Conservation (phyloP, 92 coral and sea anemone species). For the Scolanthus callimorphus region DNA sequence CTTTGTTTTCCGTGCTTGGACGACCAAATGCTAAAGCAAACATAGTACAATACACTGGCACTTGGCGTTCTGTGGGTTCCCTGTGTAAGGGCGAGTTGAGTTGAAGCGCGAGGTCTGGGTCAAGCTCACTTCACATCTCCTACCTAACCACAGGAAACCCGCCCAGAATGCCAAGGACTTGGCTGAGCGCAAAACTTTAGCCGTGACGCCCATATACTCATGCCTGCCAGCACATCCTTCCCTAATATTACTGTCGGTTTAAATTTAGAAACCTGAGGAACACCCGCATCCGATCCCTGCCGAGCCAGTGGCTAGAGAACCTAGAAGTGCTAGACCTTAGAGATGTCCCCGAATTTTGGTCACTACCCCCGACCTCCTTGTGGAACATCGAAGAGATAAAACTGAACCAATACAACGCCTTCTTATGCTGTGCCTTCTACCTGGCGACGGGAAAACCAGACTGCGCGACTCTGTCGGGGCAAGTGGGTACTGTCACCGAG, state of each 20-base stretch:
- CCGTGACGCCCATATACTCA: too few species aligned
- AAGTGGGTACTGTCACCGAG: not conserved
- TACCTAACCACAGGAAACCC: too few species aligned
- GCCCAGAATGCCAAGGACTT: too few species aligned
- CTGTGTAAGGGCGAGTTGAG: not conserved
- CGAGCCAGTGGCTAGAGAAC: constrained; percentile 60
- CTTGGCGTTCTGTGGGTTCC: not conserved
- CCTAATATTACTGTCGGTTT: too few species aligned
- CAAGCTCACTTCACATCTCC: too few species aligned
- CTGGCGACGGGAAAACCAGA: constrained; percentile 18
- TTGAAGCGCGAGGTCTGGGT: too few species aligned
- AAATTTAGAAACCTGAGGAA: constrained; percentile 62
- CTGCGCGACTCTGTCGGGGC: not conserved
- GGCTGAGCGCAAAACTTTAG: too few species aligned
- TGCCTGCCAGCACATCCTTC: too few species aligned
- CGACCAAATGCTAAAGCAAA: too few species aligned
- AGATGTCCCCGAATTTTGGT: constrained; percentile 56
- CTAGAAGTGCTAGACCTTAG: constrained; percentile 45
- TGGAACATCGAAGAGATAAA: constrained; percentile 44
- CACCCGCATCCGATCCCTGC: constrained; percentile 65
- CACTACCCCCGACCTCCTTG: constrained; percentile 63
- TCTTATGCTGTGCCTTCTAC: constrained; percentile 80
- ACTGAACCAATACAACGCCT: constrained; percentile 71
- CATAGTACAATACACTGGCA: too few species aligned
- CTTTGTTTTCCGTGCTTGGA: too few species aligned